phyloP scores from a whole-genome alignment of 2,888 invertebrate species.

The Trimorus sp. region DNA sequence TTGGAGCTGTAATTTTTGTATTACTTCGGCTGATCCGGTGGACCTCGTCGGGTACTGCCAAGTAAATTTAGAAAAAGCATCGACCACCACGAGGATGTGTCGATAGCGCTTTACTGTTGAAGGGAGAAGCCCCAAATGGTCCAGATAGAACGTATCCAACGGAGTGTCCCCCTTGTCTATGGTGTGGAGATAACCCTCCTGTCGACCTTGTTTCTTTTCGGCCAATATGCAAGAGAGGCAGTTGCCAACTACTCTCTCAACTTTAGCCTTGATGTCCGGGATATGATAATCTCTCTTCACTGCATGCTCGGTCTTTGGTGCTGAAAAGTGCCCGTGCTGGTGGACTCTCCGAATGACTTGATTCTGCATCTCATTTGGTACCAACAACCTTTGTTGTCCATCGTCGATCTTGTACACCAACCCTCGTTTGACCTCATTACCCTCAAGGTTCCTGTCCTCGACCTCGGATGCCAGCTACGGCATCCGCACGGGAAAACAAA shows the following conservation, averaged over 20 bases:
- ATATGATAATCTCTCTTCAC: constrained; percentile 1
- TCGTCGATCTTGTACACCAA: neutral
- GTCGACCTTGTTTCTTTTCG: too few species aligned
- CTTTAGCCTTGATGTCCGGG: neutral
- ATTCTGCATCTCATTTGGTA: neutral
- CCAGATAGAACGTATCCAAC: neutral
- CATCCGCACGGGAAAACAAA: too few species aligned
- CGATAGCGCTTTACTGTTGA: neutral
- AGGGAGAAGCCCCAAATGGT: neutral
- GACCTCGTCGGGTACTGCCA: neutral
- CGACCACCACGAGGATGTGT: neutral
- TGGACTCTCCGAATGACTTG: neutral
- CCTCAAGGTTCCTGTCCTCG: too few species aligned
- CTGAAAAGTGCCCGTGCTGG: constrained; percentile 1
- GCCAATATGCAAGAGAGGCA: neutral
- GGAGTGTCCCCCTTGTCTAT: neutral
- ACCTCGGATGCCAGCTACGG: neutral
- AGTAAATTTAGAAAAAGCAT: neutral
- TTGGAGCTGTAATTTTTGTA: neutral
- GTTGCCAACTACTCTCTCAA: neutral
- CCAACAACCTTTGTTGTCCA: neutral
- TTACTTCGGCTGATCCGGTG: constrained; percentile 1
- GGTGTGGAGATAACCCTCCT: too few species aligned
- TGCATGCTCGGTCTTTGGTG: neutral
- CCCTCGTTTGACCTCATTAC: neutral